Conservation (phyloP, 2,888 invertebrate species). For the Lydus trimaculatus region DNA sequence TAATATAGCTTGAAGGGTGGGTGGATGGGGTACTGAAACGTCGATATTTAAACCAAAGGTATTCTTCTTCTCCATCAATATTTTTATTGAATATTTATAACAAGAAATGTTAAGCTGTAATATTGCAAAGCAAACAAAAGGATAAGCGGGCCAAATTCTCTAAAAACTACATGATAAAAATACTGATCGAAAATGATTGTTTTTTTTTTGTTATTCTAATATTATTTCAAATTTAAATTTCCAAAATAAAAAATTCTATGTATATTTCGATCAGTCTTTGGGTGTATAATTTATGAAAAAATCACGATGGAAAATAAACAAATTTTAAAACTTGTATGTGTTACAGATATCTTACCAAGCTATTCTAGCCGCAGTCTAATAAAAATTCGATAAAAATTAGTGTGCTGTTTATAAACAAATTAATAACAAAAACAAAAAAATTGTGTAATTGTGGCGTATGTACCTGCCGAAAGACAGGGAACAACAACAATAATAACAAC, state of each 20-base stretch:
- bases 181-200: constrained; percentile 3
- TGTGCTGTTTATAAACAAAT: constrained; percentile 37
- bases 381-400: constrained; percentile 57
- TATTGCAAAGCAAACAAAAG: constrained; percentile 20
- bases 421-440: constrained; percentile 10
- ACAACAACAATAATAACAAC: too few species aligned
- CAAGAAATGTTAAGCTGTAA: not conserved
- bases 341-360: constrained; percentile 61
- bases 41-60: too few species aligned
- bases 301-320: constrained; percentile 29
- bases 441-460: constrained; percentile 16
- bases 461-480: constrained; percentile 10
- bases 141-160: constrained; percentile 20
- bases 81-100: not conserved
- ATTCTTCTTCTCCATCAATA: too few species aligned
- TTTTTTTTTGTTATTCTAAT: not conserved
- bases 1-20: too few species aligned
- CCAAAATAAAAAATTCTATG: too few species aligned
- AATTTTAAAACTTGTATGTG: constrained; percentile 36
- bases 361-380: constrained; percentile 61
- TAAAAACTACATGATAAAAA: constrained; percentile 27
- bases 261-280: constrained; percentile 10
- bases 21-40: too few species aligned
- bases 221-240: not conserved
- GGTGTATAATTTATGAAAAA: constrained; percentile 17